Evolutionary conservation across 2,888 invertebrate genomes (phyloP), one percentile per base, ranked within the genome.

Genomic region (Drosophila paranaensis): DNA sequence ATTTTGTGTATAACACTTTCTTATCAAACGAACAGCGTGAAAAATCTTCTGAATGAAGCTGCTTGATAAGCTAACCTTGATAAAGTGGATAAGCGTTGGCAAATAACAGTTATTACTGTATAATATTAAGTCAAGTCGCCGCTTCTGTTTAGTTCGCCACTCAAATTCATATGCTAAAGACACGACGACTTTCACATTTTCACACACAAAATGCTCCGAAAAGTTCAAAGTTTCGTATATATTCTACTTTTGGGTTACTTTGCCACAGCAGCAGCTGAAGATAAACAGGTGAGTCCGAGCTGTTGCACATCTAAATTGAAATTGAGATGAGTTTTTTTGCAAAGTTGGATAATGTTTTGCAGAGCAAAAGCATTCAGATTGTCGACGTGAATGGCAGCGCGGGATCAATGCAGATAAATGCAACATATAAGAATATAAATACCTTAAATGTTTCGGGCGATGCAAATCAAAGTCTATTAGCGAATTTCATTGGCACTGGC

Each of bases 21-120:
- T 66, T 64, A 64, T 64, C 55, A 55, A 35, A 54, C 35, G 33
- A 35, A 16, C 6, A 39, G 11, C 40, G 16, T 14, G 25, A 48
- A 30, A 30, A 40, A 39, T 14, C n/a, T 20, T 48, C 13, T 66
- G 33, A 66, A 40, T 35, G 53, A 48, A 54, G 40, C 40, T 33
- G n/a, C 9, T n/a, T 56, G 74, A 77, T 76, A 77, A 77, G 78
- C n/a, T 30, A 50, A 42, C 60, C n/a, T 27, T 60, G 77, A 76
- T 76, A 76, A 77, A 48, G 37, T 60, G 43, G 51, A 64, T 68
- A 68, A 72, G 53, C 60, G 60, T 20, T 35, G 25, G 33, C 54
- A 14, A 42, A 67, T 53, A 45, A 30, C 10, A 69, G 51, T 40
- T 40, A 50, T 43, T 10, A 16, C 43, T 27, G n/a, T 50, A 55